Conservation (phyloP, 1,140 invertebrate species). For the Odontomachus brunneus region DNA sequence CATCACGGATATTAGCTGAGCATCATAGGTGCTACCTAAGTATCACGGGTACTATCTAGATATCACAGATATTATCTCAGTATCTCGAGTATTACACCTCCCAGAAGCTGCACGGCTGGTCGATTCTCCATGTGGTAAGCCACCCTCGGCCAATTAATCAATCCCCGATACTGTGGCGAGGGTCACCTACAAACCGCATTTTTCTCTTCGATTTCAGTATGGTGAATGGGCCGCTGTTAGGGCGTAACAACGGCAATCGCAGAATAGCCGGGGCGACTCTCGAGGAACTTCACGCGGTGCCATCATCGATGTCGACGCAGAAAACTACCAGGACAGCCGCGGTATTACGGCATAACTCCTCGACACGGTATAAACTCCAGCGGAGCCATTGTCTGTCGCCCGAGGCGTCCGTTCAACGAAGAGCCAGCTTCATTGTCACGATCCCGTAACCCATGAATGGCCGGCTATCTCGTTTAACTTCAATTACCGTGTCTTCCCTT, state of each 20-base stretch:
- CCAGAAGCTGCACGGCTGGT: neutral
- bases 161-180: neutral
- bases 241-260: slow-evolving; percentile 33
- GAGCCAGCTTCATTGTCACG: slow-evolving; percentile 78
- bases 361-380: slow-evolving; percentile 76
- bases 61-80: no score
- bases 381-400: slow-evolving; percentile 79
- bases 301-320: slow-evolving; percentile 47
- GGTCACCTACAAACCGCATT: neutral
- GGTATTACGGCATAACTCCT: slow-evolving; percentile 66
- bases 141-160: neutral
- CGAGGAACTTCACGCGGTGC: slow-evolving; percentile 18
- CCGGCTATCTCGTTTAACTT: slow-evolving; percentile 81
- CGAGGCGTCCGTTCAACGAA: slow-evolving; percentile 69
- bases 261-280: slow-evolving; percentile 31
- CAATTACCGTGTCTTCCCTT: slow-evolving; percentile 77
- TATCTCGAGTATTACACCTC: neutral
- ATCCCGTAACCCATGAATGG: slow-evolving; percentile 77
- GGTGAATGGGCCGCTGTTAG: neutral
- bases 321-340: slow-evolving; percentile 61
- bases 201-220: neutral
- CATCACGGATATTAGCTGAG: no score
- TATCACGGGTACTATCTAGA: no score
- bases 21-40: no score
- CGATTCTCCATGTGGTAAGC: neutral